A percentile compares a stretch with the other conserved stretches of the same genome.
These are phyloP conservation scores for Neopelma chrysocephalum DNA, from an alignment of 2,797 vertebrate genomes.

Conservation along the genomic window DNA sequence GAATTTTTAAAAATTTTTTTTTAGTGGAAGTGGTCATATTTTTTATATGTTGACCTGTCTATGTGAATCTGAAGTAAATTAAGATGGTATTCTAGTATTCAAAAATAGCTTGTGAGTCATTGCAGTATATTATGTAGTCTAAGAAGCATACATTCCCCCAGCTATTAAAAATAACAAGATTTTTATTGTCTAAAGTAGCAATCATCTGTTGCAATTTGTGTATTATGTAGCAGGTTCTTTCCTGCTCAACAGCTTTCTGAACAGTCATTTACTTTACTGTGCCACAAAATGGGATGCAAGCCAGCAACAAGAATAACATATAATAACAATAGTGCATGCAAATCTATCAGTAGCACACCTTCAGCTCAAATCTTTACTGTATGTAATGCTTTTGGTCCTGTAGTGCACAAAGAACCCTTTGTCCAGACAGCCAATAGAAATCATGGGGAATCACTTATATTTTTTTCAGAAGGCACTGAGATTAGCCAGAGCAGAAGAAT, in stretches of 20 bases:
- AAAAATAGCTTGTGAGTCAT: background rate
- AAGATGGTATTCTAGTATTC: background rate
- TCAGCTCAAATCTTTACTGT: constrained; percentile 60
- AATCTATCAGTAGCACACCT: constrained; percentile 53
- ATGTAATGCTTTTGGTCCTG: constrained; percentile 14
- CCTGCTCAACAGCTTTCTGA: background rate
- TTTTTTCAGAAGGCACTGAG: constrained; percentile 28
- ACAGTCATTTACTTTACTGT: background rate
- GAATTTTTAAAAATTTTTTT: background rate
- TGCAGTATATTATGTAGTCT: background rate
- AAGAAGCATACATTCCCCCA: background rate
- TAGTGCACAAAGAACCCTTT: constrained; percentile 43
- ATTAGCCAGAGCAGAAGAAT: constrained; percentile 6
- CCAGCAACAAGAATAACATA: background rate
- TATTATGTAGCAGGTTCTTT: background rate
- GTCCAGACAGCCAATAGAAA: constrained; percentile 4
- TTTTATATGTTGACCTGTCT: background rate
- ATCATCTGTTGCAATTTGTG: background rate
- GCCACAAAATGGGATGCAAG: background rate
- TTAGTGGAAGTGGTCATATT: background rate
- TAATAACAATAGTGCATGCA: background rate
- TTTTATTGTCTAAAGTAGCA: constrained; percentile 11
- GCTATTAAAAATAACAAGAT: background rate
- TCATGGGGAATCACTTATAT: background rate
- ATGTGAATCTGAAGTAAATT: background rate